Percentiles rank a stretch among this genome's conserved stretches.
Evolutionary conservation across 2,888 invertebrate genomes (phyloP).

Genomic region (Cristatella mucedo): DNA sequence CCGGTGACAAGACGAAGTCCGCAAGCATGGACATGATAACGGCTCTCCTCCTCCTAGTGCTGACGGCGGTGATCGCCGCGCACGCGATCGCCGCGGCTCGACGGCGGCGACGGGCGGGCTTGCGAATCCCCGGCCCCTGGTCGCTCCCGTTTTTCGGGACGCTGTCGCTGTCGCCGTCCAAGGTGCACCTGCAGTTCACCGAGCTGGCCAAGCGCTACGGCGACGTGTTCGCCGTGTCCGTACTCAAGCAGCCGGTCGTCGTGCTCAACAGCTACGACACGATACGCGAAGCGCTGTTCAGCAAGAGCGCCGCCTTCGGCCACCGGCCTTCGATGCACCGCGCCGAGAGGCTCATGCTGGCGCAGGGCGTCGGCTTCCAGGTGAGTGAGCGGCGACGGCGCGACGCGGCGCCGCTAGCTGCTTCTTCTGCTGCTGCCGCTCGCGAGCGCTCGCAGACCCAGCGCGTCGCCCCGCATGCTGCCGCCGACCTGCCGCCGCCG

Average conservation of each 20-base stretch:
- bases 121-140: conserved; percentile 6
- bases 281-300: conserved; percentile 10
- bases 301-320: conserved; percentile 10
- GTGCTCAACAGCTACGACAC: conserved; percentile 10
- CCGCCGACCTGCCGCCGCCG: too few species aligned
- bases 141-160: conserved; percentile 4
- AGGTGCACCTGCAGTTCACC: conserved; percentile 6
- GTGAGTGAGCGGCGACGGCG: too few species aligned
- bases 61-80: too few species aligned
- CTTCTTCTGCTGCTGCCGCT: too few species aligned
- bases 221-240: conserved; percentile 1
- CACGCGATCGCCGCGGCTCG: too few species aligned
- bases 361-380: conserved; percentile 1
- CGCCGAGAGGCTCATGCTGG: neutral
- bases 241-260: conserved; percentile 7
- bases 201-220: conserved; percentile 2
- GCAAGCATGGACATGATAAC: too few species aligned
- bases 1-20: too few species aligned
- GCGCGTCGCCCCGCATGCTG: too few species aligned
- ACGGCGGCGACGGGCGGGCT: too few species aligned
- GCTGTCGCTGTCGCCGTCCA: neutral
- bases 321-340: conserved; percentile 10
- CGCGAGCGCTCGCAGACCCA: too few species aligned
- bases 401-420: too few species aligned
- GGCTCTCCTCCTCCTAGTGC: too few species aligned